Evolutionary conservation across 2,113 vertebrate species (phyloP), one percentile per base, ranked within the genome.

Genomic region (Lagopus leucura): DNA sequence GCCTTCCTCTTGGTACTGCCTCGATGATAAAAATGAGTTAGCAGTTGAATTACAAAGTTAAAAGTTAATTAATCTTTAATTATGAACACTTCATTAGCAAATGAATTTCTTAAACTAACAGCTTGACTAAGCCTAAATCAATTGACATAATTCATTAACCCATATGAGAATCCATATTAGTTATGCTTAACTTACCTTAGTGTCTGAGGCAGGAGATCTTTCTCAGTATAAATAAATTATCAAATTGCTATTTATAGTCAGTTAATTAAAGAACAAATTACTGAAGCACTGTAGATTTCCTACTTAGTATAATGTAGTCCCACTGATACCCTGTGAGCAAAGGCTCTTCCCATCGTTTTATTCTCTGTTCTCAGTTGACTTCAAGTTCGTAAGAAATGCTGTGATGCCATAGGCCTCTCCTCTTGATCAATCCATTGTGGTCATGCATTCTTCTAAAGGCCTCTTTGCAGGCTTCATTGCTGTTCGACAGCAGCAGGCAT

Each of bases 1-100:
- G 70, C 54, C 45, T 83, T 88, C 67, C 66, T 85, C 32, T 38
- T 82, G 55, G 50, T 77, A 67, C 52, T 91, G 57, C 58, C 40
- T 86, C 10, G 1, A 27, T 78, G 57, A 28, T 64, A 15, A 75
- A 81, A 94, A 92, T 88, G 66, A 91, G 94, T 92, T 86, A 91
- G 40, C 66, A 28, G 54, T 63, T 83, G 80, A 93, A 88, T 82
- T 82, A 65, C 32, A 52, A 40, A 61, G 63, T 84, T 91, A 76
- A 61, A 95, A 78, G 66, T 76, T 86, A 91, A 93, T 94, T 88
- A 95, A 93, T 92, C 76, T 91, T 90, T 88, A 91, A 94, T 94
- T 90, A 90, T 28, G 10, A 82, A 24, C 1, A 2, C 88, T 83
- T 86, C 8, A 3, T 91, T 95, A 94, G 79, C 65, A 89, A 91